These are phyloP conservation scores for Steinernema scapterisci DNA, from an alignment of 2,888 invertebrate species.

Conservation along the genomic window DNA sequence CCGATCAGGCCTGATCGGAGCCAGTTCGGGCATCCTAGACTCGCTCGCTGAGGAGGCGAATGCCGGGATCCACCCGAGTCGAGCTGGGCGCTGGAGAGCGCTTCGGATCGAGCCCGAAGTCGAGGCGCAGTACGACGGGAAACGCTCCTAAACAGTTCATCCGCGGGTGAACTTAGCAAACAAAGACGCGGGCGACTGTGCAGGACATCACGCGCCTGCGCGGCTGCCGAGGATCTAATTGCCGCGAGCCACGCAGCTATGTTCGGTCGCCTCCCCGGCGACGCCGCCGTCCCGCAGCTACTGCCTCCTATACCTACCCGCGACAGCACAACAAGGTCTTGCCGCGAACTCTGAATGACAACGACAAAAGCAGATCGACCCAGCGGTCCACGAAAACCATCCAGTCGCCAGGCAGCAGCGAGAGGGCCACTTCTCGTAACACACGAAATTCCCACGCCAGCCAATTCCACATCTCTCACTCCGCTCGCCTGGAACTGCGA, in stretches of 20 bases:
- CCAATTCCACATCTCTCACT: neutral
- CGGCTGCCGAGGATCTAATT: neutral
- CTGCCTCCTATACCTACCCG: neutral
- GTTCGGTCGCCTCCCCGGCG: neutral
- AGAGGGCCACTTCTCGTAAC: neutral
- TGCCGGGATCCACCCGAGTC: no score
- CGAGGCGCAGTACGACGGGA: no score
- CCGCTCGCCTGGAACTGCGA: neutral
- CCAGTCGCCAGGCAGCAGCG: neutral
- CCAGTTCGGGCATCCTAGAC: no score
- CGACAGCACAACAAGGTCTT: neutral
- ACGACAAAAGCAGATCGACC: constrained; percentile 21
- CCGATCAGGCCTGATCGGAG: neutral
- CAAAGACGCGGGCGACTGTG: neutral
- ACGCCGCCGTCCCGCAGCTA: constrained; percentile 5
- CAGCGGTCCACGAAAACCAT: constrained; percentile 9
- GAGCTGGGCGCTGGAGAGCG: neutral
- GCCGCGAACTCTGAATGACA: constrained; percentile 20
- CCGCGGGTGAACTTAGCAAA: constrained; percentile 13
- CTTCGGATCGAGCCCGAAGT: neutral
- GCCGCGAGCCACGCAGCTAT: neutral
- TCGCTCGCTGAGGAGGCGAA: no score
- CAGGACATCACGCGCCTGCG: no score
- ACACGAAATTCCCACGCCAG: neutral
- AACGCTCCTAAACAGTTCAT: neutral